A percentile compares a stretch with the other conserved stretches of the same genome.
These are phyloP conservation scores for Drosophila pruinosa DNA, from an alignment of 1,140 invertebrate species.

Conservation along the genomic window DNA sequence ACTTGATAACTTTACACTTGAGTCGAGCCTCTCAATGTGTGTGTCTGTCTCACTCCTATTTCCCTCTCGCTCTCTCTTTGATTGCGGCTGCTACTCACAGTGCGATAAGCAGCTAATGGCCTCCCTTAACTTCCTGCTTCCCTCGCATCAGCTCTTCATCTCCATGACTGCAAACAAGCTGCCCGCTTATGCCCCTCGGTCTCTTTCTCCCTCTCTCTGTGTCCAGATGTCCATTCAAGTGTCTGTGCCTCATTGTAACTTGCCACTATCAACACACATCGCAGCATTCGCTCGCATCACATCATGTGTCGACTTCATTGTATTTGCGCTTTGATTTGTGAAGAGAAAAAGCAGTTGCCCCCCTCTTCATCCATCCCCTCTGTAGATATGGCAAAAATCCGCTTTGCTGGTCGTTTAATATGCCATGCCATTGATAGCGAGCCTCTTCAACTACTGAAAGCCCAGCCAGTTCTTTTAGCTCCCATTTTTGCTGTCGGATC, in stretches of 20 bases:
- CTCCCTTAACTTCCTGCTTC: conserved; percentile 46
- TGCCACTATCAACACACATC: conserved; percentile 54
- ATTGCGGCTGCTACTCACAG: conserved; percentile 54
- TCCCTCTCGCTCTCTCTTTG: background rate
- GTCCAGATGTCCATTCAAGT: conserved; percentile 54
- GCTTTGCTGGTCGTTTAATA: conserved; percentile 70
- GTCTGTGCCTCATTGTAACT: conserved; percentile 20
- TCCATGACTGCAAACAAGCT: conserved; percentile 36
- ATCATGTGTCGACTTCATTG: conserved; percentile 64
- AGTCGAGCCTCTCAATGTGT: conserved; percentile 22
- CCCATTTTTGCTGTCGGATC: conserved; percentile 6
- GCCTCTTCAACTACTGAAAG: conserved; percentile 26
- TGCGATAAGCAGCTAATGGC: conserved; percentile 79
- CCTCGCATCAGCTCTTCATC: conserved; percentile 23
- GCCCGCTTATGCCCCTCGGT: conserved; percentile 12
- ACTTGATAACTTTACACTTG: conserved; percentile 78
- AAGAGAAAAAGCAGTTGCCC: conserved; percentile 51
- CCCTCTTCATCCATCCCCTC: background rate
- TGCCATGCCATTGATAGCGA: conserved; percentile 69
- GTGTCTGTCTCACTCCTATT: background rate
- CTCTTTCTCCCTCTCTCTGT: background rate
- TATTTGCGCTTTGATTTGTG: conserved; percentile 78
- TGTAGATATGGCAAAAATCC: conserved; percentile 57
- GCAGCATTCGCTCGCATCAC: conserved; percentile 27
- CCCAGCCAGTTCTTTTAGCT: conserved; percentile 23